A percentile compares a stretch with the other conserved stretches of the same genome.
Evolutionary conservation across 2,888 invertebrate genomes (phyloP).

Genomic region (Phymatocera aterrima): DNA sequence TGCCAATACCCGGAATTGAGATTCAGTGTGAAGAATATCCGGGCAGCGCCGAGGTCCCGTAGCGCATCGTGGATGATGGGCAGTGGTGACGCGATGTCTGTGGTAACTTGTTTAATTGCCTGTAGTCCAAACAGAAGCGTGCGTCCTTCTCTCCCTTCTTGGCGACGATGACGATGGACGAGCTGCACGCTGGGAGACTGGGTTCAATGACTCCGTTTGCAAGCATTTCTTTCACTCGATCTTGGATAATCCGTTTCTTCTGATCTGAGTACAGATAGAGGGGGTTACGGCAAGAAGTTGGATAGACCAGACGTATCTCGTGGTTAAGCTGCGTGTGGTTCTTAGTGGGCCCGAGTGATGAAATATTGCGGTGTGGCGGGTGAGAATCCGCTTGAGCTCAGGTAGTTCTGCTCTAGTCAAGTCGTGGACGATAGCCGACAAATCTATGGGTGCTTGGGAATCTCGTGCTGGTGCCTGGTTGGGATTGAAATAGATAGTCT

Average conservation of each 20-base stretch:
- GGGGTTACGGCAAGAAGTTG: not conserved
- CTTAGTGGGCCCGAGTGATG: not conserved
- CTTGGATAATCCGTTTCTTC: conserved; percentile 47
- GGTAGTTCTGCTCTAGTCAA: not conserved
- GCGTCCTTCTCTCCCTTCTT: conserved; percentile 46
- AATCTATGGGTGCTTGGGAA: not conserved
- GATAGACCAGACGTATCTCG: not conserved
- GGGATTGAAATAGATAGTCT: not conserved
- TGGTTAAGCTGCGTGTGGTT: not conserved
- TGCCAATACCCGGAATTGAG: conserved; percentile 65
- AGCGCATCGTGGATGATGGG: conserved; percentile 56
- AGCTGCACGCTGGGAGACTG: conserved; percentile 50
- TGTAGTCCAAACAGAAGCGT: conserved; percentile 54
- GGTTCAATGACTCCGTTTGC: conserved; percentile 52
- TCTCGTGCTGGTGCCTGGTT: not conserved
- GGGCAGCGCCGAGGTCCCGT: conserved; percentile 57
- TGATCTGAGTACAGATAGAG: conserved; percentile 41
- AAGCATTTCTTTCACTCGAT: conserved; percentile 53
- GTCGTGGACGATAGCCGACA: not conserved
- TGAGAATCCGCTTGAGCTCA: not conserved
- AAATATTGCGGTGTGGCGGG: not conserved
- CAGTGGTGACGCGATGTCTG: conserved; percentile 52
- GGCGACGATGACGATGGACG: conserved; percentile 51
- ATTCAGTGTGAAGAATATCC: conserved; percentile 61
- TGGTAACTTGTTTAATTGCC: conserved; percentile 55